Base-by-base conservation (phyloP, 1,140 invertebrate genomes). In the Hypothenemus hampei region DNA sequence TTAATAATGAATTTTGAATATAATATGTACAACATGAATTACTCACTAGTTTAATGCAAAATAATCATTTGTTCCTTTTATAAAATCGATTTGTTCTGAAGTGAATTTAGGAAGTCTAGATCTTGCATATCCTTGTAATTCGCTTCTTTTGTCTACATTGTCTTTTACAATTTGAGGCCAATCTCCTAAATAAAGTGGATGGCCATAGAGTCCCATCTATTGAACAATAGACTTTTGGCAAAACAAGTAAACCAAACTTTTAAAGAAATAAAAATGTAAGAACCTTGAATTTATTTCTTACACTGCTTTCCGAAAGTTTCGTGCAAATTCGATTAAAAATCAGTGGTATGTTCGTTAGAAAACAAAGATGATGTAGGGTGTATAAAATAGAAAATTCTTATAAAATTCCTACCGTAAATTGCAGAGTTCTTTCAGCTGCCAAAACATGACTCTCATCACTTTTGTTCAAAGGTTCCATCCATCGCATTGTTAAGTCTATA, bases 41-140 rank as follows among this genome's bases (percentile, higher is more conserved):
- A 31, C 23, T 57, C 67, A 62, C 80, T 84, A 45, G 78, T 81
- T 2, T 54, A 63, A 33, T 66, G 76, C 41, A 10, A 79, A 68
- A 63, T 75, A 77, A 60, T 79, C 78, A 1, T 72, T 72, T 3
- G 76, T 76, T 6, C 78, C 78, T 44, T 48, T 59, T 20, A 69
- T 58, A 13, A 59, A 37, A 22, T 54, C 31, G 4, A 65, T 84
- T 71, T 24, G 72, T 51, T 43, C 66, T 43, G 0, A 75, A 76
- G 68, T 78, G 80, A 48, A 86, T 78, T 15, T 73, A 0, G 80
- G 80, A 18, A 85, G 67, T 26, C 82, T 73, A 4, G 83, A 85
- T 29, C 68, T 66, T 0, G 57, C 51, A 5, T 68, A 77, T 45
- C 75, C 74, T 60, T 79, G 76, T 1, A 63, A 62, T 45, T 59